These are phyloP conservation scores for Zaprionus taronus DNA, from an alignment of 1,140 invertebrate species.

Conservation along the genomic window DNA sequence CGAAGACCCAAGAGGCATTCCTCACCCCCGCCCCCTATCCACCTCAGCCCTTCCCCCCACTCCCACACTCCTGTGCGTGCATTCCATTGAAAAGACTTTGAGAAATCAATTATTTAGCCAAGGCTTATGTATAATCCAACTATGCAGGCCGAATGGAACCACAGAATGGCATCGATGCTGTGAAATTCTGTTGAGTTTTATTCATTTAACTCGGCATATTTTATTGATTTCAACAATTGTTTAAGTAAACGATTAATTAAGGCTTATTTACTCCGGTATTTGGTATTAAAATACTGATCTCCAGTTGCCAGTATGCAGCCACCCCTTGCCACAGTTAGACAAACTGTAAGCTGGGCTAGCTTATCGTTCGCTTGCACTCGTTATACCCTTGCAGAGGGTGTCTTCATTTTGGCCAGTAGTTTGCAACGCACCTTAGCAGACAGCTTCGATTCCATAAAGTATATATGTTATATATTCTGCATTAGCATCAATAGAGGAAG, in stretches of 20 bases:
- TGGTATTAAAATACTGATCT: not conserved
- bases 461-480: no score
- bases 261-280: not conserved
- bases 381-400: no score
- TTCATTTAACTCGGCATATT: not conserved
- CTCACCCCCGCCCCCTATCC: not conserved
- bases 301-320: not conserved
- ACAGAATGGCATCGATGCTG: not conserved
- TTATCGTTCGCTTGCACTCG: not conserved
- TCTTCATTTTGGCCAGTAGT: no score
- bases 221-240: not conserved
- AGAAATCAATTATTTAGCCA: not conserved
- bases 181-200: not conserved
- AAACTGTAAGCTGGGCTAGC: not conserved
- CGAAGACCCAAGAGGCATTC: not conserved
- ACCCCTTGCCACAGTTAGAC: not conserved
- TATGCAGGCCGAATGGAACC: not conserved
- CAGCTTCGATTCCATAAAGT: no score
- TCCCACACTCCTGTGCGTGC: fast-evolving
- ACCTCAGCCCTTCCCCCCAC: no score
- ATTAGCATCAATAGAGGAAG: no score
- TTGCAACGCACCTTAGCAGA: no score
- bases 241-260: not conserved
- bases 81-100: not conserved
- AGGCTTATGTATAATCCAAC: not conserved